phyloP scores from a whole-genome alignment of 2,888 invertebrate genomes.

The Silvanus unidentatus region DNA sequence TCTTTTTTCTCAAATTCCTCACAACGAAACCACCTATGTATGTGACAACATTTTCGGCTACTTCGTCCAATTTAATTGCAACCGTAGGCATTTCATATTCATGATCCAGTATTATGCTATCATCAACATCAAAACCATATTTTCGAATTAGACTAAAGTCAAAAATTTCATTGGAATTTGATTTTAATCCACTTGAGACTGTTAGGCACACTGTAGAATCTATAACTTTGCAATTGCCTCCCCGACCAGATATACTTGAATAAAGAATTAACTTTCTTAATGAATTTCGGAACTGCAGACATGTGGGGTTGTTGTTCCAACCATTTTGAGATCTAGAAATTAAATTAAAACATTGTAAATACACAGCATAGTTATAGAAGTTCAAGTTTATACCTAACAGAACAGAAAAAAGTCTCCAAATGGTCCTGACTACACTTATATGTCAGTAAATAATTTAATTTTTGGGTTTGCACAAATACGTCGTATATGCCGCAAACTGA shows the following conservation, averaged over 20 bases:
- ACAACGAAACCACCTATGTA: no score
- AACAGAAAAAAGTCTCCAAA: conserved; percentile 8
- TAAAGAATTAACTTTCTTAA: background rate
- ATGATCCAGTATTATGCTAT: no score
- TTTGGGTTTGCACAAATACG: background rate
- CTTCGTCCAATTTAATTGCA: no score
- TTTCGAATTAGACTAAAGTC: no score
- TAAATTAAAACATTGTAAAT: no score
- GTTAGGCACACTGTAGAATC: background rate
- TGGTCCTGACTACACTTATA: conserved; percentile 8
- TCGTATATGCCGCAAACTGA: conserved; percentile 4
- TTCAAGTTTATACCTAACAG: conserved; percentile 2
- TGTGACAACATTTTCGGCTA: no score
- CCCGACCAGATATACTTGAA: background rate
- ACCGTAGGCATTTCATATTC: no score
- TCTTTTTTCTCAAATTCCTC: no score
- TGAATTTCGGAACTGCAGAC: conserved; percentile 1
- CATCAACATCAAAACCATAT: no score
- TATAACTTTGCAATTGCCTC: conserved; percentile 2
- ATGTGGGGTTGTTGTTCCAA: conserved; percentile 5
- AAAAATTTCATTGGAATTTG: no score
- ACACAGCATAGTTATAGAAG: no score
- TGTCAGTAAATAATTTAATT: conserved; percentile 4
- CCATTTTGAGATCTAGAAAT: conserved; percentile 5
- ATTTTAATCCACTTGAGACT: background rate